Evolutionary conservation across 2,888 invertebrate genomes (phyloP).

Genomic region (Eupithecia abbreviata): DNA sequence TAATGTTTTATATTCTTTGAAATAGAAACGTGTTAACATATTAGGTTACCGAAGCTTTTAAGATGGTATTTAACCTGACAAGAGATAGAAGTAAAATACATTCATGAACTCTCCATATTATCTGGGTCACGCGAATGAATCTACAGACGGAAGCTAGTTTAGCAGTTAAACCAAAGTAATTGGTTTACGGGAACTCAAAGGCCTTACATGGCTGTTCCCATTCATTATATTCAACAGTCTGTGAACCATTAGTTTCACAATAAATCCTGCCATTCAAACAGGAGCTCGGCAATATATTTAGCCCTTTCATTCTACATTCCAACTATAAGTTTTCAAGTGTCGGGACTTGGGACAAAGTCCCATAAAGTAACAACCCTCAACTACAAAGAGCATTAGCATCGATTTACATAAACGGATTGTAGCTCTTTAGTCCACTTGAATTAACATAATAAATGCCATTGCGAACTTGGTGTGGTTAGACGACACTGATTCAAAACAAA

Average conservation of each 20-base stretch:
- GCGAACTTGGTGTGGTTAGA: slow-evolving; percentile 46
- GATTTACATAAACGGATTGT: slow-evolving; percentile 74
- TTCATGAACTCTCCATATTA: neutral
- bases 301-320: slow-evolving; percentile 31
- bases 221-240: slow-evolving; percentile 36
- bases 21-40: neutral
- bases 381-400: slow-evolving; percentile 64
- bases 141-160: neutral
- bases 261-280: slow-evolving; percentile 37
- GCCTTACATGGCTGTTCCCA: slow-evolving; percentile 24
- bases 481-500: slow-evolving; percentile 47
- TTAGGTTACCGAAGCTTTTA: neutral
- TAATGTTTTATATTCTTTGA: too few species aligned
- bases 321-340: slow-evolving; percentile 34
- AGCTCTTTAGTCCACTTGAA: slow-evolving; percentile 64
- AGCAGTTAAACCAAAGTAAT: slow-evolving; percentile 16
- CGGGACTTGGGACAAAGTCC: slow-evolving; percentile 34
- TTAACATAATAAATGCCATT: slow-evolving; percentile 71
- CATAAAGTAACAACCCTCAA: slow-evolving; percentile 49
- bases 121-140: neutral
- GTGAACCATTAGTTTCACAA: slow-evolving; percentile 34
- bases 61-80: neutral
- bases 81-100: neutral
- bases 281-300: slow-evolving; percentile 33
- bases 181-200: slow-evolving; percentile 23